phyloP scores from a whole-genome alignment of 2,113 vertebrate genomes.

The Lasiurus cinereus region DNA sequence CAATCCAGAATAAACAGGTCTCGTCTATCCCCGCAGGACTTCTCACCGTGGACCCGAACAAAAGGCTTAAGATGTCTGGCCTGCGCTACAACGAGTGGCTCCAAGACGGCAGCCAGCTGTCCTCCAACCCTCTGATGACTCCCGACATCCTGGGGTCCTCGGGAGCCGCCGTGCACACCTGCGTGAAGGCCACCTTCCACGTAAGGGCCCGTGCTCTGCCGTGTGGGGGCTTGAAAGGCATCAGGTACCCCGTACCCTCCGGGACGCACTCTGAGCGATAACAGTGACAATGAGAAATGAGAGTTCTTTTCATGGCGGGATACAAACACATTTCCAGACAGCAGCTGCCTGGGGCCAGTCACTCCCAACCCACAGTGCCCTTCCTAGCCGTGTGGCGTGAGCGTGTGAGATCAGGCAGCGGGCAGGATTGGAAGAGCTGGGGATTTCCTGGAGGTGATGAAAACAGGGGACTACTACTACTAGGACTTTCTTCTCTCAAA shows the following conservation, averaged over 20 bases:
- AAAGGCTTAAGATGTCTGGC: slow-evolving; percentile 98
- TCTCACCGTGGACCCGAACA: slow-evolving; percentile 98
- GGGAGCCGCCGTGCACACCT: slow-evolving; percentile 96
- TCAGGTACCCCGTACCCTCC: background rate
- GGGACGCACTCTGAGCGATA: background rate
- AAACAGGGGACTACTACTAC: background rate
- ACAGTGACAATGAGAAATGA: background rate
- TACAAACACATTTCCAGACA: background rate
- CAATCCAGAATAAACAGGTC: slow-evolving; percentile 60
- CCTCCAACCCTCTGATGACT: slow-evolving; percentile 98
- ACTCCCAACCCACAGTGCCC: background rate
- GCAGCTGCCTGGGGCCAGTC: background rate
- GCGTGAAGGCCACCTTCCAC: slow-evolving; percentile 98
- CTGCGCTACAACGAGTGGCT: slow-evolving; percentile 97
- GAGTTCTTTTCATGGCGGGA: background rate
- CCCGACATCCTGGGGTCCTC: slow-evolving; percentile 97
- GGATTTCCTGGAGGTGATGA: background rate
- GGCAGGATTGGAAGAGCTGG: background rate
- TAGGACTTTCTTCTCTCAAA: background rate
- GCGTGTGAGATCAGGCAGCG: background rate
- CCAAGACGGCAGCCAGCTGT: slow-evolving; percentile 97
- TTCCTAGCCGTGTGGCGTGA: background rate
- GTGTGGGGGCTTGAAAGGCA: rapidly evolving
- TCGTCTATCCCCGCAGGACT: slow-evolving; percentile 90
- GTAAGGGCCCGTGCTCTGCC: slow-evolving; percentile 86